phyloP scores from a whole-genome alignment of 2,797 vertebrate species.

The Anas bernieri region DNA sequence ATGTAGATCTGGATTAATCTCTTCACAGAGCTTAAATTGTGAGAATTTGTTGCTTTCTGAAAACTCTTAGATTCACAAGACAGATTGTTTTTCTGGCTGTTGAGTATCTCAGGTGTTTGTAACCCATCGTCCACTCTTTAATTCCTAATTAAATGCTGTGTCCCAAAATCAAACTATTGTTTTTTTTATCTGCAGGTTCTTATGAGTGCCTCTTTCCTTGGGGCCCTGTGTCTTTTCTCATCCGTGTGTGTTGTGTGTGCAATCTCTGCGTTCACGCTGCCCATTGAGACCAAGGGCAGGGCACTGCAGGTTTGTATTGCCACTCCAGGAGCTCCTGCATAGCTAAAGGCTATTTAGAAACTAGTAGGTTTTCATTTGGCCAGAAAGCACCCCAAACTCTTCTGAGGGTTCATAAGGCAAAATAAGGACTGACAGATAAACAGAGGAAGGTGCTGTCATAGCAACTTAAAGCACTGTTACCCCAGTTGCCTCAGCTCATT shows the following conservation, averaged over 20 bases:
- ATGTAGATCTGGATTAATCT: not conserved
- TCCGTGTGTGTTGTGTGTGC: slow-evolving; percentile 83
- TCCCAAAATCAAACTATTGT: accelerated
- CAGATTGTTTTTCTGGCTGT: not conserved
- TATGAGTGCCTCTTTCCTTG: slow-evolving; percentile 85
- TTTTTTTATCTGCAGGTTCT: slow-evolving; percentile 82
- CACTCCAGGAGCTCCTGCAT: not conserved
- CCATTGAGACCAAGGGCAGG: slow-evolving; percentile 91
- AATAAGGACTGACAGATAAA: not conserved
- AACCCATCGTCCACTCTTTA: not conserved
- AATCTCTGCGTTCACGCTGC: slow-evolving; percentile 83
- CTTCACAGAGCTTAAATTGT: not conserved
- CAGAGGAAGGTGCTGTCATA: accelerated
- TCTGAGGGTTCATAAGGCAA: not conserved
- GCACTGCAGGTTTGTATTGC: slow-evolving; percentile 84
- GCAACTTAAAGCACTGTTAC: not conserved
- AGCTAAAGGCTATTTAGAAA: not conserved
- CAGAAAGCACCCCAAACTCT: not conserved
- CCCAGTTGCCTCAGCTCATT: not conserved
- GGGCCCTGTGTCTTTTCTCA: slow-evolving; percentile 87
- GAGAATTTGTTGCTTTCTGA: not conserved
- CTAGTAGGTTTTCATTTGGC: not conserved
- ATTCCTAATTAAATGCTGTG: not conserved
- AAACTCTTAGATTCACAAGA: not conserved
- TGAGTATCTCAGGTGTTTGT: not conserved